Evolutionary conservation across 1,140 invertebrate species (phyloP).

Genomic region (Vanessa atalanta): DNA sequence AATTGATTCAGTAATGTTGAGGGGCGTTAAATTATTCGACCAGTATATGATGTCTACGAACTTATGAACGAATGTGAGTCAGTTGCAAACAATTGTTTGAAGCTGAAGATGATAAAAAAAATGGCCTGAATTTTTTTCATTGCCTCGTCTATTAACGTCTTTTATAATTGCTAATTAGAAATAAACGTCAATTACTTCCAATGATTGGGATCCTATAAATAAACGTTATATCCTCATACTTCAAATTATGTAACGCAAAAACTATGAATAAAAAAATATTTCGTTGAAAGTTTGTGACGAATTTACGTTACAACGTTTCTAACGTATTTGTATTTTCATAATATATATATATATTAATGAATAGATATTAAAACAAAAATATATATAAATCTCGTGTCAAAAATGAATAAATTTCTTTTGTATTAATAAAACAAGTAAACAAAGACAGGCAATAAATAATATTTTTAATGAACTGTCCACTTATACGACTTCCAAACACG

Average conservation of each 20-base stretch:
- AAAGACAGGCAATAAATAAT: not conserved
- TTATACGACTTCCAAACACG: not conserved
- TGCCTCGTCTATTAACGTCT: conserved; percentile 22
- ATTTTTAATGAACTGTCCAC: not conserved
- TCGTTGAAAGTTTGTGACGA: no score
- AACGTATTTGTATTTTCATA: no score
- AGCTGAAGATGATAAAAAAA: conserved; percentile 52
- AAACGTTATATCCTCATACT: not conserved
- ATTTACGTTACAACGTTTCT: no score
- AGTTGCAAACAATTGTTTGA: conserved; percentile 40
- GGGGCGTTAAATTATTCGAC: conserved; percentile 11
- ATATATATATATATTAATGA: no score
- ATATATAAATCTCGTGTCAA: no score
- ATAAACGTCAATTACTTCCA: not conserved
- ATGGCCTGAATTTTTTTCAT: conserved; percentile 48
- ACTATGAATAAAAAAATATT: no score
- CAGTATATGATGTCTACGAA: not conserved
- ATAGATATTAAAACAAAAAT: no score
- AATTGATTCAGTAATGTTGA: conserved; percentile 1
- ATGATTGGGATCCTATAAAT: not conserved
- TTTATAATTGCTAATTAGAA: conserved; percentile 9
- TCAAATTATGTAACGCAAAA: no score
- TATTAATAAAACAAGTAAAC: not conserved
- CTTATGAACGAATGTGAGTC: conserved; percentile 31
- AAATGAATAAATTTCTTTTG: not conserved